Conservation (phyloP, 2,113 vertebrate species). For the Corythornis madagascariensis region DNA sequence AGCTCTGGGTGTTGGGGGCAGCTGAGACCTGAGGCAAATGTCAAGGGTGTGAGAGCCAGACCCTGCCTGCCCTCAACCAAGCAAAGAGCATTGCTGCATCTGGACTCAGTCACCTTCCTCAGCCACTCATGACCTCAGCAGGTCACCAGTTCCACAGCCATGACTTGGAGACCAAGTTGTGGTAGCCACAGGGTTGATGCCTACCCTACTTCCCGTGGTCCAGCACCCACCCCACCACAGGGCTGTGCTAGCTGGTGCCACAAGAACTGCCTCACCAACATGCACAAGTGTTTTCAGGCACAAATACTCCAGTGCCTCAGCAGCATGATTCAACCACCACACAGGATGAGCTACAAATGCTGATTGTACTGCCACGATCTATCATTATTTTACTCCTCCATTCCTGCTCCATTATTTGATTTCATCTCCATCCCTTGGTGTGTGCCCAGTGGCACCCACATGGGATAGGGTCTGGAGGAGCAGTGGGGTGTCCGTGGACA, state of each 20-base stretch:
- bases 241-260: background rate
- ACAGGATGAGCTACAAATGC: background rate
- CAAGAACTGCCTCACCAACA: background rate
- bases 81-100: fast-evolving
- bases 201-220: fast-evolving
- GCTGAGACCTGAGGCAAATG: background rate
- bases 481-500: fast-evolving
- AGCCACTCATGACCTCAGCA: fast-evolving
- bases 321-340: background rate
- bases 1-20: background rate
- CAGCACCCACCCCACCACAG: fast-evolving
- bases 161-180: background rate
- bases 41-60: background rate
- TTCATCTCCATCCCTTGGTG: fast-evolving
- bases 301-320: background rate
- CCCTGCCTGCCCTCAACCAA: too few species aligned
- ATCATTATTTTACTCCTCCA: background rate
- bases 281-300: background rate
- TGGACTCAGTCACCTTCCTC: fast-evolving
- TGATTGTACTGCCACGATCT: background rate
- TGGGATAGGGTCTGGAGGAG: background rate
- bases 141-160: fast-evolving
- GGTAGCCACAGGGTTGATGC: background rate
- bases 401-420: background rate
- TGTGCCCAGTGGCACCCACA: fast-evolving